phyloP scores from a whole-genome alignment of 2,113 vertebrate genomes.

The Accipiter cooperii region DNA sequence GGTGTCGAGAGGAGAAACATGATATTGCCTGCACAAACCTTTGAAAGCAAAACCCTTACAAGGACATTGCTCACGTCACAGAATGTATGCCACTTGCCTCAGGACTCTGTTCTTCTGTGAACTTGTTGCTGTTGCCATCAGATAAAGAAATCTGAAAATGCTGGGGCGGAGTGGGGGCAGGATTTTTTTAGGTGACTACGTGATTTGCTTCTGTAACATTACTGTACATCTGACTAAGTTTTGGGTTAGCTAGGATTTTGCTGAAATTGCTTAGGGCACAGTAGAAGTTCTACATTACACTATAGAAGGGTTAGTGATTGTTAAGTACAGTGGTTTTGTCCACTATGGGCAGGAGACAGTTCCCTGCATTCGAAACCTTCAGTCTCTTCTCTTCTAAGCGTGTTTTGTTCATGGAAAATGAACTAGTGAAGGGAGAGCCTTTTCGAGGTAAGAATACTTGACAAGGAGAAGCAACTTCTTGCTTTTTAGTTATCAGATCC shows the following conservation, averaged over 20 bases:
- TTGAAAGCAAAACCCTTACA: not conserved
- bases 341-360: not conserved
- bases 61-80: not conserved
- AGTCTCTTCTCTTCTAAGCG: not conserved
- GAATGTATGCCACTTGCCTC: not conserved
- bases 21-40: not conserved
- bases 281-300: fast-evolving
- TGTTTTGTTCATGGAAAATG: not conserved
- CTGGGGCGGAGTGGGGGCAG: not conserved
- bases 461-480: not conserved
- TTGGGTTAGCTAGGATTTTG: not conserved
- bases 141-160: not conserved
- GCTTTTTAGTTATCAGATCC: not conserved
- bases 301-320: not conserved
- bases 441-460: not conserved
- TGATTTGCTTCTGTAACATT: not conserved
- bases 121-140: not conserved
- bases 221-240: not conserved
- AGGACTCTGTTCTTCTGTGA: not conserved
- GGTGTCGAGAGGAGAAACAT: not conserved
- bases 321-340: not conserved
- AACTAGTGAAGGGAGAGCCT: not conserved
- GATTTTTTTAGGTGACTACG: not conserved
- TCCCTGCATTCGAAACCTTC: not conserved
- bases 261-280: not conserved